A percentile compares a stretch with the other conserved stretches of the same genome.
Conservation (phyloP, 2,113 vertebrate genomes). For the Trogon surrucura region DNA sequence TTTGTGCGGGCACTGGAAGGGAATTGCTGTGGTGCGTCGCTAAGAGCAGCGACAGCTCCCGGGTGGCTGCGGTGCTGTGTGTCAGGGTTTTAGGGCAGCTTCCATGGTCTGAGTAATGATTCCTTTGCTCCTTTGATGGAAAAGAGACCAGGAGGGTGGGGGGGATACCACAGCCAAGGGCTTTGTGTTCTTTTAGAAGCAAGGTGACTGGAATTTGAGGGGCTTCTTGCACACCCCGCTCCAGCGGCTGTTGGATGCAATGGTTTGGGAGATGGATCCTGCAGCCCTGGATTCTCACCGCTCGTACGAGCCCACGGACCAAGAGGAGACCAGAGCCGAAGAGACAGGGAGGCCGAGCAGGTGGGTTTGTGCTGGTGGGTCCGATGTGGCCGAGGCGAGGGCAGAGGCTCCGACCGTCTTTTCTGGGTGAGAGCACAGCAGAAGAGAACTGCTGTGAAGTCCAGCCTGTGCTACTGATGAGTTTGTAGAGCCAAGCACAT, state of each 20-base stretch:
- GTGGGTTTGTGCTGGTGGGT: background rate
- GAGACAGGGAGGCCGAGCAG: background rate
- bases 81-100: background rate
- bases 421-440: background rate
- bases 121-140: background rate
- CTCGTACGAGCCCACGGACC: rapidly evolving
- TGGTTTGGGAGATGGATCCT: background rate
- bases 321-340: background rate
- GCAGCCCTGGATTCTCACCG: rapidly evolving
- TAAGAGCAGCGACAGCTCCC: background rate
- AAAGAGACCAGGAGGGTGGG: background rate
- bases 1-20: background rate
- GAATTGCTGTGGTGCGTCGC: background rate
- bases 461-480: background rate
- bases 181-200: background rate
- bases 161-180: background rate
- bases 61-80: rapidly evolving
- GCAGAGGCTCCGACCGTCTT: background rate
- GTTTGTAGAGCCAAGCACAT: background rate
- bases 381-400: background rate
- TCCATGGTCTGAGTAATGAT: background rate
- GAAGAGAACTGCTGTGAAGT: background rate
- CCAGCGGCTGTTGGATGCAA: rapidly evolving
- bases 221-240: rapidly evolving
- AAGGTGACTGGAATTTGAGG: background rate